These are phyloP conservation scores for Perithous albicinctus DNA, from an alignment of 2,888 invertebrate species.

Conservation along the genomic window DNA sequence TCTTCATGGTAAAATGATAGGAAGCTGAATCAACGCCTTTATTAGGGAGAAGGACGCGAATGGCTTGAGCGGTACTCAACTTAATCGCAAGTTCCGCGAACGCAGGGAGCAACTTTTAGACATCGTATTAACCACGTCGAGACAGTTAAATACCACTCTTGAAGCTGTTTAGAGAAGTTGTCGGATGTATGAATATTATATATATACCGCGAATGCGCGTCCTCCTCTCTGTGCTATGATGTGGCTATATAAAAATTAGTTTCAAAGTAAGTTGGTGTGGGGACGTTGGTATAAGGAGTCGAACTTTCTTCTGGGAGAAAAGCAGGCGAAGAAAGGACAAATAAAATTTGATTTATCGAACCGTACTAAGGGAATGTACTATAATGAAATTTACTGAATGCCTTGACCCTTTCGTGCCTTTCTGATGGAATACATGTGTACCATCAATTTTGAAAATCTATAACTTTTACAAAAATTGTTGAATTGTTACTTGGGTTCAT, in stretches of 20 bases:
- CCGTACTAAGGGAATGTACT: background rate
- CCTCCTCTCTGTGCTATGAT: background rate
- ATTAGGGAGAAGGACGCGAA: background rate
- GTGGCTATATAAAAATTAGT: background rate
- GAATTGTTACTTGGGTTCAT: too few species aligned
- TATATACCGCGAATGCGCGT: too few species aligned
- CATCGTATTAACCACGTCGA: slow-evolving; percentile 17
- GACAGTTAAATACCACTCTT: slow-evolving; percentile 10
- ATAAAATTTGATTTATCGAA: background rate
- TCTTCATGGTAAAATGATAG: slow-evolving; percentile 6
- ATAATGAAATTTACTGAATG: background rate
- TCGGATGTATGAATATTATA: slow-evolving; percentile 10
- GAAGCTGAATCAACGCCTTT: slow-evolving; percentile 21
- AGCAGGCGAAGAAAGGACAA: background rate
- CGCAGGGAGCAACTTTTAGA: slow-evolving; percentile 4
- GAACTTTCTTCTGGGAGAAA: background rate
- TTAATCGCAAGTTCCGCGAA: slow-evolving; percentile 16
- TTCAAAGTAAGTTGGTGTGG: background rate
- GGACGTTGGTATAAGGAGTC: background rate
- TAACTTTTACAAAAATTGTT: too few species aligned
- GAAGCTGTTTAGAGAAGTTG: slow-evolving; percentile 15
- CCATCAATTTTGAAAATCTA: too few species aligned
- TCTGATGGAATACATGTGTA: too few species aligned
- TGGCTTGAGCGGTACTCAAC: slow-evolving; percentile 1
- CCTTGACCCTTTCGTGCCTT: too few species aligned